Evolutionary conservation across 1,140 invertebrate species (phyloP), one percentile per base, ranked within the genome.

Genomic region (Brachionus rotundiformis): DNA sequence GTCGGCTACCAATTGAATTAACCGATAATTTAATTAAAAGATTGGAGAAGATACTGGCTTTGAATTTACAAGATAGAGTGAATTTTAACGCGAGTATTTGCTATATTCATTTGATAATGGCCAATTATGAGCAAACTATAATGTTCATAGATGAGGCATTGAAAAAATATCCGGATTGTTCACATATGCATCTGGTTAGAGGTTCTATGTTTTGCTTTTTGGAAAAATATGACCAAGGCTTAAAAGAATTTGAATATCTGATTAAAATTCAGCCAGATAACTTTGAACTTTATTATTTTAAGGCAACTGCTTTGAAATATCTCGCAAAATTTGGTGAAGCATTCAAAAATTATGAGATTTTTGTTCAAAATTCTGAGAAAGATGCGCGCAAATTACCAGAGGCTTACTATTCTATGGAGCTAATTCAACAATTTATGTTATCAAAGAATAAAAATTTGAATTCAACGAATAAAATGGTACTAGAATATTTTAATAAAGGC

Each of bases 61-160:
- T 2, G 5, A 68, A 68, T 16, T 13, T 31, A 31, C 11, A 68
- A 31, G 63, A 33, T 68, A 13, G 33, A n/a, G 11, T 33, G 16
- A 33, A 68, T 68, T 68, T 68, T 31, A 36, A 68, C 29, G 63
- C 63, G 10, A 68, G 63, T 16, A 33, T 68, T 68, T 68, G 63
- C 31, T 68, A 68, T 29, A 33, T 68, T 6, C 63, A 68, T 33
- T 5, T 68, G 29, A 31, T 33, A 2, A 1, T 13, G 11, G 7
- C 11, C 8, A 29, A 68, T 16, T 29, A 33, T 33, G 63, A 33
- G 2, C 16, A 63, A 63, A 63, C 59, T 11, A 68, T 68, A 3
- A 13, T 31, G 31, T 68, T 68, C 8, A 68, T 68, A 16, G 29
- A 68, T 33, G 29, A 68, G 29, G 1, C 27, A 2, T 68, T 68